Evolutionary conservation across 2,888 invertebrate species (phyloP), one percentile per base, ranked within the genome.

Genomic region (Scaptomyza cyrtandrae): DNA sequence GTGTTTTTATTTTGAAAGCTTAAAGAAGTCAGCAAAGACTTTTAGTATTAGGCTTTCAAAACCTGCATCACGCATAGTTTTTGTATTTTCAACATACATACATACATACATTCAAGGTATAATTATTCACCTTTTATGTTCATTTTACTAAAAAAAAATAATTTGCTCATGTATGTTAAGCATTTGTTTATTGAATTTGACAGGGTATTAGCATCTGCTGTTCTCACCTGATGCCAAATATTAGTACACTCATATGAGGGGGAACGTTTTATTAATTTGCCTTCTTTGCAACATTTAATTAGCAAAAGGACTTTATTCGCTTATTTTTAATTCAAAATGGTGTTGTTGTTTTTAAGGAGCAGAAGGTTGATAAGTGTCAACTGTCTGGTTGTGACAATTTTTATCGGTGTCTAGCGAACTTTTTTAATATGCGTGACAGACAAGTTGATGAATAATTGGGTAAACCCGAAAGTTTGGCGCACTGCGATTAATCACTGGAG

Each of bases 401-500:
- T 63, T 69, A 77, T 76, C 45, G 52, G 58, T 27, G 56, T 33
- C 44, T 60, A 53, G 2, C 35, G 45, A 69, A 75, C 72, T 75
- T 88, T 84, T 84, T 87, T 81, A 84, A 87, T 81, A 88, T 64
- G 60, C 71, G 68, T 67, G 66, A 67, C 77, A 70, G 74, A 74
- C 73, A 77, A 85, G 83, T 72, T 85, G 85, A 85, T 85, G 85
- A 85, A 87, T 89, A 85, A 85, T 85, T 87, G 77, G 88, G 53
- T 77, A 63, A 45, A 43, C 19, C 50, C 44, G 55, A 67, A 64
- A 69, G 60, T 65, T 67, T 63, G 61, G 67, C 55, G 62, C 37
- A 57, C 56, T 59, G 68, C 88, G 69, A 82, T 82, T 82, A 86
- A 82, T 86, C 74, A 78, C 55, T 27, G 46, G 57, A 27, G 58